phyloP scores from a whole-genome alignment of 2,888 invertebrate species.

The Lasioglossum oenotherae region DNA sequence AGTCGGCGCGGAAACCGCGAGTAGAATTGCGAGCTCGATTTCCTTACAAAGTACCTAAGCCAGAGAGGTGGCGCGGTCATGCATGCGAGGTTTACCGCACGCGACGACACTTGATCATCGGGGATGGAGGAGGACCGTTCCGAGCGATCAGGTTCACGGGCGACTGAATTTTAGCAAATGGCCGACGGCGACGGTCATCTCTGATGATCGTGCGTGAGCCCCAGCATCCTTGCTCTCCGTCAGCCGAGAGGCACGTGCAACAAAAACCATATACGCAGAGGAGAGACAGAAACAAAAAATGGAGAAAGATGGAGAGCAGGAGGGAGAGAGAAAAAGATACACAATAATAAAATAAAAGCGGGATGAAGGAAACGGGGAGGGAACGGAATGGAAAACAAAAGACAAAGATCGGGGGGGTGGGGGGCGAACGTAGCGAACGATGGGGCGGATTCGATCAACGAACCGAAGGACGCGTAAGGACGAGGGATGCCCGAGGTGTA shows the following conservation, averaged over 20 bases:
- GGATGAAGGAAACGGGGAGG: background rate
- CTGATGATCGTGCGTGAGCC: constrained; percentile 20
- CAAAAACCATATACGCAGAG: background rate
- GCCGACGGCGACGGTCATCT: constrained; percentile 14
- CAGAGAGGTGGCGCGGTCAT: background rate
- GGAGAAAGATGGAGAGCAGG: background rate
- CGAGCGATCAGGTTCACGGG: constrained; percentile 23
- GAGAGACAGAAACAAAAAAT: background rate
- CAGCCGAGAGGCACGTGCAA: background rate
- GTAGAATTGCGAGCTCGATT: background rate
- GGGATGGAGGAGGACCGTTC: constrained; percentile 9
- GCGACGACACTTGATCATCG: constrained; percentile 34
- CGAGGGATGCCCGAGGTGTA: constrained; percentile 32
- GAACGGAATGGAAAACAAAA: background rate
- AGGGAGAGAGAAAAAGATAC: background rate
- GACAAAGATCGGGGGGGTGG: background rate
- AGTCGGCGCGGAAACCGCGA: constrained; percentile 12
- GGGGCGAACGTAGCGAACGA: background rate
- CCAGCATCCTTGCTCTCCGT: background rate
- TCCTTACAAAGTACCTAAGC: constrained; percentile 21
- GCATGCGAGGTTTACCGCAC: constrained; percentile 22
- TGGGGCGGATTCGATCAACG: constrained; percentile 44
- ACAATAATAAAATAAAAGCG: background rate
- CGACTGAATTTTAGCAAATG: constrained; percentile 31
- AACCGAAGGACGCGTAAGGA: constrained; percentile 46